Percentiles rank a stretch among this genome's conserved stretches.
These are phyloP conservation scores for Ostrea denselamellosa DNA, from an alignment of 1,140 invertebrate species.

Conservation along the genomic window DNA sequence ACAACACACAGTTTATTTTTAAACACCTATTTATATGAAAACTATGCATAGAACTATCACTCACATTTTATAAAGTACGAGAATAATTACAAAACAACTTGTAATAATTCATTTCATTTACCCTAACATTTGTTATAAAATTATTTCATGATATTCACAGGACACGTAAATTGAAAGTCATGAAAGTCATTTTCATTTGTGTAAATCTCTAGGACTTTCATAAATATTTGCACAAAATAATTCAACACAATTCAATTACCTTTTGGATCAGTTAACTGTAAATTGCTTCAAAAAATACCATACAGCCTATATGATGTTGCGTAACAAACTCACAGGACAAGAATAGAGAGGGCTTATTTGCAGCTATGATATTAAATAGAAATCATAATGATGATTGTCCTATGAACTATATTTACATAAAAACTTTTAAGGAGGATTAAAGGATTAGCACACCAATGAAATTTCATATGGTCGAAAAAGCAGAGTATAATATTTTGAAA, in stretches of 20 bases:
- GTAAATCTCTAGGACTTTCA: not conserved
- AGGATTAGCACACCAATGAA: too few relatives aligned
- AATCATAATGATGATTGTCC: too few relatives aligned
- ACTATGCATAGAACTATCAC: not conserved
- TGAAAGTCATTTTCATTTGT: not conserved
- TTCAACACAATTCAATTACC: not conserved
- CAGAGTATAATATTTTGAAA: too few relatives aligned
- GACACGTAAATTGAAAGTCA: not conserved
- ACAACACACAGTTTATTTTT: not conserved
- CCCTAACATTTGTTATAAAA: not conserved
- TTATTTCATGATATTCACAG: not conserved
- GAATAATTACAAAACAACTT: not conserved
- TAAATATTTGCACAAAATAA: not conserved
- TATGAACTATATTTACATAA: too few relatives aligned
- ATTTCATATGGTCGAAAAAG: too few relatives aligned
- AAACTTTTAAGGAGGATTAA: too few relatives aligned
- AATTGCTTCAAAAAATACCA: not conserved
- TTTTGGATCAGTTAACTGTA: not conserved
- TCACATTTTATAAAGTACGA: not conserved
- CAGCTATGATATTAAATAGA: too few relatives aligned
- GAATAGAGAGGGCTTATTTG: not conserved
- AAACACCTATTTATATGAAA: slow-evolving; percentile 4
- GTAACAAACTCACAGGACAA: not conserved
- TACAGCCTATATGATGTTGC: not conserved
- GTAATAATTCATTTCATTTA: not conserved